Conservation (phyloP, 2,797 vertebrate species). For the Leptatherina wallacei region DNA sequence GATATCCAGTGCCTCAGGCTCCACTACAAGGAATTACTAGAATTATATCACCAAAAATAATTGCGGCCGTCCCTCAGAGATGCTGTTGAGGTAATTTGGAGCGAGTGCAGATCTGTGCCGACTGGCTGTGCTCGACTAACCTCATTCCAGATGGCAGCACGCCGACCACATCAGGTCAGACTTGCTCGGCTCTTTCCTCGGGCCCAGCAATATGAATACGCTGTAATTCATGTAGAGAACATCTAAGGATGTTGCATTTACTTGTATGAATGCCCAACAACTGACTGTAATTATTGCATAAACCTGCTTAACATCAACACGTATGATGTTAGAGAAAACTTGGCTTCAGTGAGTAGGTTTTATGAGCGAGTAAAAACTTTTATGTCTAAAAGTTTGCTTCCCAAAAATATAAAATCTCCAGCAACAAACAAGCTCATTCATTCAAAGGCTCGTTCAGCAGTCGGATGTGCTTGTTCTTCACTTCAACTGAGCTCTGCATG, state of each 20-base stretch:
- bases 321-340: not conserved
- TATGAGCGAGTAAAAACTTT: not conserved
- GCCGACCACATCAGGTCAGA: conserved; percentile 47
- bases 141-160: conserved; percentile 49
- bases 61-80: conserved; percentile 11
- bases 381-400: not conserved
- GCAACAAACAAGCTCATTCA: no score
- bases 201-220: conserved; percentile 24
- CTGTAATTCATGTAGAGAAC: not conserved
- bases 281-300: not conserved
- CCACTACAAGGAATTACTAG: not conserved
- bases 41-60: conserved; percentile 26
- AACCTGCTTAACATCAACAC: not conserved
- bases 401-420: not conserved
- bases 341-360: not conserved
- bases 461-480: no score
- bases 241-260: not conserved
- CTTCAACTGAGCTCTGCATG: no score
- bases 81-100: conserved; percentile 23
- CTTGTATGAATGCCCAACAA: not conserved
- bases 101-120: conserved; percentile 26
- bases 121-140: conserved; percentile 40
- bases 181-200: conserved; percentile 35
- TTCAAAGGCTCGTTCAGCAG: no score
- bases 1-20: no score